Conservation (phyloP, 2,888 invertebrate genomes). For the Tanypteryx hageni region DNA sequence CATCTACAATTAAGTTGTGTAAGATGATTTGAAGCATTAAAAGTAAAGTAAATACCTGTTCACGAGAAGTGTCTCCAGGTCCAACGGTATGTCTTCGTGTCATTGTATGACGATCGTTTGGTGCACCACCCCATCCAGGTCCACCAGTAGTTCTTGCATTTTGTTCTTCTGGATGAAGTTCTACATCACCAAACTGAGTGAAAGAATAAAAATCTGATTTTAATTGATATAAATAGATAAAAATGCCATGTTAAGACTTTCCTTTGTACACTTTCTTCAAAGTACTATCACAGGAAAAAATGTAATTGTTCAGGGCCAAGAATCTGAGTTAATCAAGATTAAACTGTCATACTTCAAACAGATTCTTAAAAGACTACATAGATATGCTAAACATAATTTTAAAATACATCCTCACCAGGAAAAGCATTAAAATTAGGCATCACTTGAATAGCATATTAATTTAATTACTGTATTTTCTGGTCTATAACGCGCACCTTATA, state of each 20-base stretch:
- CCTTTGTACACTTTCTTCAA: not conserved
- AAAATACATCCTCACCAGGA: too few species aligned
- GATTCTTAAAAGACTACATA: too few species aligned
- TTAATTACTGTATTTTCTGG: too few species aligned
- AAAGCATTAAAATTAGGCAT: too few species aligned
- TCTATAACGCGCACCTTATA: too few species aligned
- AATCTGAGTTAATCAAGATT: not conserved
- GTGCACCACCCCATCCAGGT: conserved; percentile 50
- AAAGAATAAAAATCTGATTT: not conserved
- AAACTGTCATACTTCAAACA: too few species aligned
- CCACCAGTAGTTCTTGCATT: conserved; percentile 66
- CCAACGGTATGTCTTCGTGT: conserved; percentile 95
- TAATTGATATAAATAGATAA: not conserved
- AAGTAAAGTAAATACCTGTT: conserved; percentile 78
- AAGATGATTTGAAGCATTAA: too few species aligned
- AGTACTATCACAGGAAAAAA: not conserved
- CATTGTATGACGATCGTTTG: conserved; percentile 76
- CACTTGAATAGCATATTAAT: too few species aligned
- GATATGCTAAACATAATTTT: too few species aligned
- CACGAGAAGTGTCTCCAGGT: conserved; percentile 92
- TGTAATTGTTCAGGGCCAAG: not conserved
- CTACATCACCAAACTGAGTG: conserved; percentile 78
- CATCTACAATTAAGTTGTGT: too few species aligned
- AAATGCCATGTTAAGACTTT: not conserved
- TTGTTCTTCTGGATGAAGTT: conserved; percentile 74